Evolutionary conservation across 2,888 invertebrate genomes (phyloP), one percentile per base, ranked within the genome.

Genomic region (Acrocera orbiculus): DNA sequence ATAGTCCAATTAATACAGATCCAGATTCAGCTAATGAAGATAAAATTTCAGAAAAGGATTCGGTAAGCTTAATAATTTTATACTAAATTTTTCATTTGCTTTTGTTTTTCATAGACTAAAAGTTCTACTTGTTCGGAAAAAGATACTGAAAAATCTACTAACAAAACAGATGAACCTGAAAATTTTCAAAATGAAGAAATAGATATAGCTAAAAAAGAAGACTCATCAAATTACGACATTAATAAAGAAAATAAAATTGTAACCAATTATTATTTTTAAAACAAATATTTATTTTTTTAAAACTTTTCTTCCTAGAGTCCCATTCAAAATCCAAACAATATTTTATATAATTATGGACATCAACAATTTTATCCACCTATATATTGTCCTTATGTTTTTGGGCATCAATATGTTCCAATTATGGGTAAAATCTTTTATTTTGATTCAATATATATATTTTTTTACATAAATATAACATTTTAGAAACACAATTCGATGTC

Each of bases 321-420:
- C n/a, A n/a, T n/a, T n/a, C n/a, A n/a, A n/a, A n/a, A n/a, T 26
- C 15, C 16, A 30, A 24, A 23, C 11, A 23, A 34, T 16, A 24
- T 16, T 20, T 23, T 22, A 27, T 39, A 36, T 15, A 37, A 37
- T 36, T 39, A 32, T 30, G 41, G 34, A 22, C 34, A 36, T 30
- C 35, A 30, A 9, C 38, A 32, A 23, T 39, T 27, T 33, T 42
- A 42, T 33, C 34, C 33, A n/a, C 40, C 36, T 20, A 25, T 40
- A 14, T 39, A 37, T 30, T 40, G 40, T 35, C 43, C 43, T 16
- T 42, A 37, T 31, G 23, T 40, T 35, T 36, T 33, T 22, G 36
- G 39, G 14, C 43, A 37, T 14, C 40, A 33, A 32, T 37, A 38
- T 23, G 32, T 41, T n/a, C 43, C 43, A 16, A 16, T 41, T 27